Conservation (phyloP, 1,140 invertebrate species). For the Drosophila trapezifrons region DNA sequence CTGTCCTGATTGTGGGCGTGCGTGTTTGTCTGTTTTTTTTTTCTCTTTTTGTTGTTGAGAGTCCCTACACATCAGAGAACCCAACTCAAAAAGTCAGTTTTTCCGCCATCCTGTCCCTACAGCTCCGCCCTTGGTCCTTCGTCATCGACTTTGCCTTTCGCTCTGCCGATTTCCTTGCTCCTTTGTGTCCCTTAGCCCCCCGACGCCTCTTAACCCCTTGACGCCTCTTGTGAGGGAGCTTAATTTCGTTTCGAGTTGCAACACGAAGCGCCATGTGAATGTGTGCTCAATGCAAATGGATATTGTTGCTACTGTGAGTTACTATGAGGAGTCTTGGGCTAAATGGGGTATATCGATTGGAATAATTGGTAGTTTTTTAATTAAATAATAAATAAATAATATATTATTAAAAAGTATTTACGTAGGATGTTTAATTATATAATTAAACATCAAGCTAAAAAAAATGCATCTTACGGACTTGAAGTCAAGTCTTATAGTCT, state of each 20-base stretch:
- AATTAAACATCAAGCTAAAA: neutral
- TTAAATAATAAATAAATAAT: neutral
- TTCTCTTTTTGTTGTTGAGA: conserved; percentile 5
- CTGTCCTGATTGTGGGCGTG: conserved; percentile 28
- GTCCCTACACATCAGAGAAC: conserved; percentile 17
- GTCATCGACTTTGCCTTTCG: conserved; percentile 8
- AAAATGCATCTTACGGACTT: too few relatives aligned
- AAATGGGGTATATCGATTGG: too few relatives aligned
- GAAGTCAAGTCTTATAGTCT: too few relatives aligned
- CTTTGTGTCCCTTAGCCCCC: conserved; percentile 13
- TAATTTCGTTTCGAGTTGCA: conserved; percentile 44
- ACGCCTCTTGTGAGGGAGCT: conserved; percentile 25
- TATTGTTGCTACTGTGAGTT: neutral
- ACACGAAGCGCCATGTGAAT: conserved; percentile 39
- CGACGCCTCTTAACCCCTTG: conserved; percentile 12
- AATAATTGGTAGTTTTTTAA: neutral
- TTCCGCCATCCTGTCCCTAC: neutral
- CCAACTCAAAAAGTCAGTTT: conserved; percentile 51
- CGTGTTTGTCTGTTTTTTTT: conserved; percentile 23
- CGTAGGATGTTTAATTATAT: neutral
- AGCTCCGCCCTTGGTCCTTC: conserved; percentile 1
- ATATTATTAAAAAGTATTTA: neutral
- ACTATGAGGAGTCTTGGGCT: too few relatives aligned
- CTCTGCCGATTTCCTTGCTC: conserved; percentile 7
- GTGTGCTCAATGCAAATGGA: conserved; percentile 46